Evolutionary conservation across 2,888 invertebrate genomes (phyloP), one percentile per base, ranked within the genome.

Genomic region (Amphipyra tragopoginis): DNA sequence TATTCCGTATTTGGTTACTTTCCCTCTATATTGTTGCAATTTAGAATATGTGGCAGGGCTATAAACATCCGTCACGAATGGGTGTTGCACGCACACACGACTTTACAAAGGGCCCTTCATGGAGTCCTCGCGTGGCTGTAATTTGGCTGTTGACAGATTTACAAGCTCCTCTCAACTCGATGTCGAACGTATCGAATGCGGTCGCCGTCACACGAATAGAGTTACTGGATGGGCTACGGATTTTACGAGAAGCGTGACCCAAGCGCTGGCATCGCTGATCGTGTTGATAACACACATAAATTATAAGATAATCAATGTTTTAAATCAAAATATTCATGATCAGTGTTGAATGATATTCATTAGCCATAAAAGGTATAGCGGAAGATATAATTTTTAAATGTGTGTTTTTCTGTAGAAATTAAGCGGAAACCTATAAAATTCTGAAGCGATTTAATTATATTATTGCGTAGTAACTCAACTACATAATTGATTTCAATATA

Each of bases 131-230:
- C 75, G 80, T 81, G 82, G 83, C 79, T 84, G 87, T 89, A 87
- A 90, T 91, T 90, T 90, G 87, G 83, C 49, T 86, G 87, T 81
- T 86, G 92, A 91, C 90, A 92, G 90, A 90, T 92, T 92, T 92
- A 92, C 90, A 85, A 80, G 82, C 88, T 77, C 67, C 82, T 80
- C 79, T 79, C 78, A 77, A 76, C 72, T 67, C 66, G 65, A 56
- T 65, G 66, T 57, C 71, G 74, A 80, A 80, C 71, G 79, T 75
- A 83, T 81, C 77, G 66, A 74, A 72, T 78, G 81, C 78, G 75
- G 75, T 72, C 63, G 65, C 72, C 43, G 56, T 58, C 66, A 68
- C 60, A 58, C 56, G 64, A 60, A 72, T 81, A 79, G 65, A 73
- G 68, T 72, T 54, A 76, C 73, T 79, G 69, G 82, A 86, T 80